Evolutionary conservation across 2,113 vertebrate species (phyloP).

Genomic region (Xenopus borealis): DNA sequence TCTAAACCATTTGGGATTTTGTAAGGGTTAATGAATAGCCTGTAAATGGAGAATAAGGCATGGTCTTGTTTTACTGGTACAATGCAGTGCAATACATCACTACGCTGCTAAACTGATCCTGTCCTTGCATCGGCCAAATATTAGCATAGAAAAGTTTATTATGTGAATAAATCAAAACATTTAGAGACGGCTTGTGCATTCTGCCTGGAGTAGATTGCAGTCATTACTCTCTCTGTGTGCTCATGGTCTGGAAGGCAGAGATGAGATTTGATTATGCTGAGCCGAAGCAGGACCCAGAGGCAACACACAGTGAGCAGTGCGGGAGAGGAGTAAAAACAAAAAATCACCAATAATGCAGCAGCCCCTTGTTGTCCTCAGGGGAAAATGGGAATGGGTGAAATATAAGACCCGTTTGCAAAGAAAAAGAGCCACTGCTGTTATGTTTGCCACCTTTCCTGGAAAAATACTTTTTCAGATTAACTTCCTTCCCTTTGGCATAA

Average conservation of each 20-base stretch:
- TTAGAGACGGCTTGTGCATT: slow-evolving; percentile 33
- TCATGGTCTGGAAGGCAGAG: slow-evolving; percentile 34
- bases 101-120: slow-evolving; percentile 39
- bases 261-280: slow-evolving; percentile 52
- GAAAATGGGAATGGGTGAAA: slow-evolving; percentile 6
- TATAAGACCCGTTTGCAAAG: slow-evolving; percentile 10
- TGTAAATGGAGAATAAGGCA: slow-evolving; percentile 12
- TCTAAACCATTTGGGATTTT: not conserved
- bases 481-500: too few species aligned
- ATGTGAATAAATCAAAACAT: slow-evolving; percentile 44
- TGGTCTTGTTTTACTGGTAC: slow-evolving; percentile 37
- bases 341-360: slow-evolving; percentile 22
- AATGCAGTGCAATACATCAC: slow-evolving; percentile 42
- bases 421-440: slow-evolving; percentile 17
- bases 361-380: slow-evolving; percentile 18
- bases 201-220: slow-evolving; percentile 38
- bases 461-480: not conserved
- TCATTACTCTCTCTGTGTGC: slow-evolving; percentile 43
- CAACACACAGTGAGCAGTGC: slow-evolving; percentile 19
- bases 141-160: slow-evolving; percentile 47
- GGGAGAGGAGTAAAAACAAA: slow-evolving; percentile 31
- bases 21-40: not conserved
- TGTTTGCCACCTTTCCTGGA: not conserved
- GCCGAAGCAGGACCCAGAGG: slow-evolving; percentile 40
- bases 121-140: slow-evolving; percentile 44